Evolutionary conservation across 2,888 invertebrate species (phyloP).

Genomic region (Chrysolina haemoptera): DNA sequence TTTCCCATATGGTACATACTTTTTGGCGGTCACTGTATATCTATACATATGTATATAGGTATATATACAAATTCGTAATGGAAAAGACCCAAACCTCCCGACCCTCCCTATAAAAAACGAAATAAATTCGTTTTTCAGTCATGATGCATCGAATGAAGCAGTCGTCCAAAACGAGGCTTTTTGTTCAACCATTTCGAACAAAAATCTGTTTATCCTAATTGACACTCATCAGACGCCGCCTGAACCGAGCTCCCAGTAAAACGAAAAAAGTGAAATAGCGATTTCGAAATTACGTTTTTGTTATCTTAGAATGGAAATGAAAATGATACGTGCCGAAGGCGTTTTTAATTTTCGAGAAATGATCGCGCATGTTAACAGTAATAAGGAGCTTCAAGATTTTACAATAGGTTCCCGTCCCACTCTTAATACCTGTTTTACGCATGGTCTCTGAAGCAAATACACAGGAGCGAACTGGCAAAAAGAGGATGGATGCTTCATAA

Average conservation of each 20-base stretch:
- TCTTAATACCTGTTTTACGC: constrained; percentile 58
- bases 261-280: constrained; percentile 67
- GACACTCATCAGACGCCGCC: constrained; percentile 19
- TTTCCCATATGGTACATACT: too few relatives aligned
- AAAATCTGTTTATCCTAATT: constrained; percentile 17
- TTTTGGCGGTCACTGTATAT: too few relatives aligned
- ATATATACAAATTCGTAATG: too few relatives aligned
- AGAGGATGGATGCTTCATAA: not conserved
- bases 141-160: not conserved
- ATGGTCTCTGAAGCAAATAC: constrained; percentile 42
- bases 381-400: constrained; percentile 68
- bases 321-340: constrained; percentile 69
- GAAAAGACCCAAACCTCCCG: too few relatives aligned
- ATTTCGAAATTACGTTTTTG: constrained; percentile 69
- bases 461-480: constrained; percentile 33
- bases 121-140: too few relatives aligned
- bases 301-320: constrained; percentile 68
- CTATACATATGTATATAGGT: too few relatives aligned
- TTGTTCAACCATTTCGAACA: not conserved
- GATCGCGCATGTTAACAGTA: constrained; percentile 68
- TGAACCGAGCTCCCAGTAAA: constrained; percentile 24
- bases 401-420: constrained; percentile 60
- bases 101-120: too few relatives aligned
- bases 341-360: constrained; percentile 70
- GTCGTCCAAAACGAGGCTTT: not conserved